Conservation (phyloP, 2,113 vertebrate species). For the Panthera uncia region DNA sequence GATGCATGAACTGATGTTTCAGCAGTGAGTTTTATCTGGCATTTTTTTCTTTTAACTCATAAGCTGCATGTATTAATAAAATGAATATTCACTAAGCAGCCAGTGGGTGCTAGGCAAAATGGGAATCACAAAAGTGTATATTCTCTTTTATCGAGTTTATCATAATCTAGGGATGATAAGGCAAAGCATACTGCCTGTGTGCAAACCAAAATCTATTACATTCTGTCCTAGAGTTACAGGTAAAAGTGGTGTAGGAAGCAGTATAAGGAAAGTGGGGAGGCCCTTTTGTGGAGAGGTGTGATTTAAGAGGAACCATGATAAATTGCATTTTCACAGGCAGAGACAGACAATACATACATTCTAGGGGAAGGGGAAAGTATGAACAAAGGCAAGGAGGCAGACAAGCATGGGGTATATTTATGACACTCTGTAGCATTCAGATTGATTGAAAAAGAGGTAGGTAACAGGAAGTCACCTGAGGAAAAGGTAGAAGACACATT, state of each 20-base stretch:
- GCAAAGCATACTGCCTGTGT: neutral
- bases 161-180: neutral
- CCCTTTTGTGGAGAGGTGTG: neutral
- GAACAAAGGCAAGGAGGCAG: neutral
- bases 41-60: constrained; percentile 8
- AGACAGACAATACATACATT: neutral
- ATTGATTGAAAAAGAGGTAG: neutral
- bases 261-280: neutral
- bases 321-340: neutral
- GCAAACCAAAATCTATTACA: neutral
- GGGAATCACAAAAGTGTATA: neutral
- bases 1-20: neutral
- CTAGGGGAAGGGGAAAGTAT: neutral
- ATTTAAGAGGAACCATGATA: neutral
- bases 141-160: constrained; percentile 6
- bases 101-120: neutral
- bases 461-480: neutral
- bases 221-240: neutral
- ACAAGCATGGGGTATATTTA: neutral
- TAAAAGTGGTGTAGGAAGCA: neutral
- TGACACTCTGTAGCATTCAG: neutral
- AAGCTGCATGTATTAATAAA: neutral
- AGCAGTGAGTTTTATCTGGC: neutral
- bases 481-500: neutral
- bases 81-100: constrained; percentile 3